A percentile compares a stretch with the other conserved stretches of the same genome.
These are phyloP conservation scores for Phyllotis vaccarum DNA, from an alignment of 2,797 vertebrate species.

Conservation along the genomic window DNA sequence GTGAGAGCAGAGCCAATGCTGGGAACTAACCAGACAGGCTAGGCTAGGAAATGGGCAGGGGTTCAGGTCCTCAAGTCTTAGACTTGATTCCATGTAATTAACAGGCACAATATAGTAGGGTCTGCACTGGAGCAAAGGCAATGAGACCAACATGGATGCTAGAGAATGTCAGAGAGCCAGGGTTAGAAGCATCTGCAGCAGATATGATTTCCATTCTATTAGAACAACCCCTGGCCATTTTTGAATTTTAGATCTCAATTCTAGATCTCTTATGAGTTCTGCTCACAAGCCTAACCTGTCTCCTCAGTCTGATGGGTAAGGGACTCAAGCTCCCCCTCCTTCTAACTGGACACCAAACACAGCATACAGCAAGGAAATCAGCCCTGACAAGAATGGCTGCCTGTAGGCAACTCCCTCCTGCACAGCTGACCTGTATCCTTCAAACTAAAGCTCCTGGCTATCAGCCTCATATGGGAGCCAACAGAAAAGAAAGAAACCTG, in stretches of 20 bases:
- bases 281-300: background rate
- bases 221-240: background rate
- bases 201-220: background rate
- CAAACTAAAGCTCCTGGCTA: background rate
- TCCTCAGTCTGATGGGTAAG: background rate
- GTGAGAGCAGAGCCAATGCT: background rate
- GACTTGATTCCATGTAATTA: background rate
- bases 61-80: background rate
- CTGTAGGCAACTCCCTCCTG: background rate
- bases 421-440: background rate
- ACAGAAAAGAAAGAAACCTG: background rate
- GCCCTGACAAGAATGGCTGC: background rate
- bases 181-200: background rate
- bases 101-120: background rate
- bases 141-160: background rate
- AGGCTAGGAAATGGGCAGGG: background rate
- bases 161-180: background rate
- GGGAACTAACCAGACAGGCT: background rate
- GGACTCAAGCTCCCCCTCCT: background rate
- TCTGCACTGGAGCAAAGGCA: background rate
- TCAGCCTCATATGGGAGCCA: background rate
- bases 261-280: background rate
- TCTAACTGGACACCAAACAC: background rate
- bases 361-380: background rate
- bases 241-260: background rate